Evolutionary conservation across 2,888 invertebrate genomes (phyloP).

Genomic region (Hoplodrina blanda): DNA sequence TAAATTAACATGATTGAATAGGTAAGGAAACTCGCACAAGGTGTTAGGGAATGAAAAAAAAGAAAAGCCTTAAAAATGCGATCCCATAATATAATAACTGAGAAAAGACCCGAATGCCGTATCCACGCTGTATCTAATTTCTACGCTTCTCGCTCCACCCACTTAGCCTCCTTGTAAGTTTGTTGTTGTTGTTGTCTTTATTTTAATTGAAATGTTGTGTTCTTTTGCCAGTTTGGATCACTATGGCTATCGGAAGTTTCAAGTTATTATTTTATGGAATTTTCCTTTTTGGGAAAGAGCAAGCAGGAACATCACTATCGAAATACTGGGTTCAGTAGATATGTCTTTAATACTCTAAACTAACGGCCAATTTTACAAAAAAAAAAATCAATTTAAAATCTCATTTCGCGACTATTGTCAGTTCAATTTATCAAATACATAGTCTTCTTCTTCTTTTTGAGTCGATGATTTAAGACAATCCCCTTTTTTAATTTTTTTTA

Average conservation of each 20-base stretch:
- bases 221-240: constrained; percentile 35
- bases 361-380: too few relatives aligned
- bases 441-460: too few relatives aligned
- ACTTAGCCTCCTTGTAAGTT: constrained; percentile 58
- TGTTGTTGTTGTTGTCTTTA: constrained; percentile 61
- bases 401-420: too few relatives aligned
- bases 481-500: too few relatives aligned
- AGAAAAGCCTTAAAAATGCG: too few relatives aligned
- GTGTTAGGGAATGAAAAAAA: too few relatives aligned
- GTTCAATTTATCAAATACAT: too few relatives aligned
- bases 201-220: constrained; percentile 68
- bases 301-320: neutral
- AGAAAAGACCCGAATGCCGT: neutral
- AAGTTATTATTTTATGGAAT: constrained; percentile 11
- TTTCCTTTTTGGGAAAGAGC: constrained; percentile 7
- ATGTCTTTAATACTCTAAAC: neutral
- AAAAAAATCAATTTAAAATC: too few relatives aligned
- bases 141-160: constrained; percentile 16
- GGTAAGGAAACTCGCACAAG: too few relatives aligned
- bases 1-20: too few relatives aligned
- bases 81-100: too few relatives aligned
- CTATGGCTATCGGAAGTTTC: constrained; percentile 32
- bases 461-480: too few relatives aligned
- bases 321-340: neutral
- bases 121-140: constrained; percentile 11